A percentile compares a stretch with the other conserved stretches of the same genome.
Evolutionary conservation across 2,113 vertebrate species (phyloP).

Genomic region (Erythrocebus patas): DNA sequence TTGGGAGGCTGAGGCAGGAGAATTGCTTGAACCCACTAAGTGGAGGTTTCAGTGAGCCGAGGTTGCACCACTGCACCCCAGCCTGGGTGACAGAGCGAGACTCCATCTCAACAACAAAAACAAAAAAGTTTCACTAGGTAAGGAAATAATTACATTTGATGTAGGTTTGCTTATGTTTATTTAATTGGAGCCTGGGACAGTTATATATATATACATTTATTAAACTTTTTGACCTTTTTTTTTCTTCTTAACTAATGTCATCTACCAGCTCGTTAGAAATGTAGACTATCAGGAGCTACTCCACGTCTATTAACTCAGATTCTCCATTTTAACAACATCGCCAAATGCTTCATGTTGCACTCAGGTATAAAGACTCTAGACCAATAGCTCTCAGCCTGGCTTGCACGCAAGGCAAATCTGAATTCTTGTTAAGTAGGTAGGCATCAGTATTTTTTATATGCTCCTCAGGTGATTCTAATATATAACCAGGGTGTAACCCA

Average conservation of each 20-base stretch:
- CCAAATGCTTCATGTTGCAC: background rate
- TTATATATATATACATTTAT: background rate
- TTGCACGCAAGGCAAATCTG: background rate
- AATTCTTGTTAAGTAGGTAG: background rate
- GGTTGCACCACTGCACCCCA: no score
- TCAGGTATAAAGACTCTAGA: background rate
- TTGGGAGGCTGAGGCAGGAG: no score
- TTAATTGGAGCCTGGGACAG: background rate
- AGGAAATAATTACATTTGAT: background rate
- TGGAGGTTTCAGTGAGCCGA: no score
- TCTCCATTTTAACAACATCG: background rate
- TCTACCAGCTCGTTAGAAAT: background rate
- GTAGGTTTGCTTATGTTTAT: background rate
- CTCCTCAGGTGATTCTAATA: background rate
- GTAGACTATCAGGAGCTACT: background rate
- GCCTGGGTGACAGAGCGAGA: no score
- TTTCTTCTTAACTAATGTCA: background rate
- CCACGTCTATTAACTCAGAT: background rate
- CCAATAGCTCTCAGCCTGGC: background rate
- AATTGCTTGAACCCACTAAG: no score
- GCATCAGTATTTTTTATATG: background rate
- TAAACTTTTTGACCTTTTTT: background rate
- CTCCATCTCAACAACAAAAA: no score
- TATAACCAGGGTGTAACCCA: accelerated
- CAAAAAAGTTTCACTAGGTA: background rate